A percentile compares a stretch with the other conserved stretches of the same genome.
These are phyloP conservation scores for Reticulitermes lucifugus DNA, from an alignment of 2,888 invertebrate genomes.

Conservation along the genomic window DNA sequence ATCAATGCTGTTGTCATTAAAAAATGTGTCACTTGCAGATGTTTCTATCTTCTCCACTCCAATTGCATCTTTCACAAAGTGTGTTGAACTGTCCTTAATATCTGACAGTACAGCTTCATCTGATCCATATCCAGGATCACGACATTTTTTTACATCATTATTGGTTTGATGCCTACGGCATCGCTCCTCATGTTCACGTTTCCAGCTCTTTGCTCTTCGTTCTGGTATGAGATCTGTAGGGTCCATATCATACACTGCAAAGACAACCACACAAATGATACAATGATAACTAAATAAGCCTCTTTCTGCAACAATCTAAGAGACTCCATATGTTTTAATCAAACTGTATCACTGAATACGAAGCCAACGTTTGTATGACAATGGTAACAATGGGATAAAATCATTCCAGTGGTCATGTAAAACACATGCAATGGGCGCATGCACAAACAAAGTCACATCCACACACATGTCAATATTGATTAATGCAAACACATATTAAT, in stretches of 20 bases:
- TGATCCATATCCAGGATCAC: background rate
- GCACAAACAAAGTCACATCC: too few relatives aligned
- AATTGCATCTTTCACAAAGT: background rate
- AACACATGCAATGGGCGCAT: too few relatives aligned
- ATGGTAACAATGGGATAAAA: too few relatives aligned
- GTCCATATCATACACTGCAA: slow-evolving; percentile 15
- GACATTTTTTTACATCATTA: slow-evolving; percentile 7
- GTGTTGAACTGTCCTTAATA: background rate
- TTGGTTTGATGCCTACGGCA: slow-evolving; percentile 34
- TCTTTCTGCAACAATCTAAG: too few relatives aligned
- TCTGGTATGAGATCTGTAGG: slow-evolving; percentile 40
- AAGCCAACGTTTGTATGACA: too few relatives aligned
- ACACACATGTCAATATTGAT: too few relatives aligned
- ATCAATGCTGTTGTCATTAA: background rate
- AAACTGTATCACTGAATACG: too few relatives aligned
- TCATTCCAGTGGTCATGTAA: too few relatives aligned
- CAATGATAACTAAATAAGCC: too few relatives aligned
- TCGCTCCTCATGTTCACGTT: slow-evolving; percentile 50
- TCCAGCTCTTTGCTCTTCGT: slow-evolving; percentile 52
- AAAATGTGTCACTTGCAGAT: background rate
- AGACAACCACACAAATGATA: too few relatives aligned
- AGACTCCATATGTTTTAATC: too few relatives aligned
- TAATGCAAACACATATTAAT: too few relatives aligned
- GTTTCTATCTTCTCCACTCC: background rate
- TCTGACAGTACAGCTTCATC: background rate